phyloP scores from a whole-genome alignment of 2,888 invertebrate species.

The Pinctada fucata region DNA sequence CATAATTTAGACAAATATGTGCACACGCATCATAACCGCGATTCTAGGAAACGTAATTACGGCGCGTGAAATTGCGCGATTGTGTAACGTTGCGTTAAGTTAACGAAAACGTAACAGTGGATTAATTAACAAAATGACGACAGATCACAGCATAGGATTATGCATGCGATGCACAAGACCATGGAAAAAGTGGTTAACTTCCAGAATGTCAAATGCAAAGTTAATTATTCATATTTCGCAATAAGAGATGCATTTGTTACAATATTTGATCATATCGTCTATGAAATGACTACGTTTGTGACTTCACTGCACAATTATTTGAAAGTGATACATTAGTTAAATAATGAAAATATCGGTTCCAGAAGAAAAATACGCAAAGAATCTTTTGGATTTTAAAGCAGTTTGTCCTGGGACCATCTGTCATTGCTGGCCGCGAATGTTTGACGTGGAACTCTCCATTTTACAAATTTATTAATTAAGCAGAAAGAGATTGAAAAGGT shows the following conservation, averaged over 20 bases:
- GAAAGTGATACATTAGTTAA: not conserved
- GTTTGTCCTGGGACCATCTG: no score
- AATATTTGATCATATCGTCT: slow-evolving; percentile 17
- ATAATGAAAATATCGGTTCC: no score
- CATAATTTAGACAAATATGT: slow-evolving; percentile 23
- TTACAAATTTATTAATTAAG: no score
- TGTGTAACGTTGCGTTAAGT: slow-evolving; percentile 12
- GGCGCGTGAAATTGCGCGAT: slow-evolving; percentile 20
- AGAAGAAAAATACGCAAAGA: no score
- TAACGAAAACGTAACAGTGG: slow-evolving; percentile 13
- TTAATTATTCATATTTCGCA: slow-evolving; percentile 6
- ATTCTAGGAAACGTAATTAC: slow-evolving; percentile 27
- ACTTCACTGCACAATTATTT: slow-evolving; percentile 4
- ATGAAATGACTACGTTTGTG: not conserved
- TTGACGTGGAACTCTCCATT: no score
- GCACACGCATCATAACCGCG: slow-evolving; percentile 12
- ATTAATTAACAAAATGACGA: slow-evolving; percentile 19
- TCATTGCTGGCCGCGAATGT: no score
- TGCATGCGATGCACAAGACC: not conserved
- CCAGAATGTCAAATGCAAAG: not conserved
- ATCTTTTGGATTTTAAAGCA: no score
- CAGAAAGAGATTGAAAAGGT: no score
- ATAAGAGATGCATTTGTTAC: not conserved
- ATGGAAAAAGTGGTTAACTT: slow-evolving; percentile 8
- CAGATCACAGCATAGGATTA: not conserved